These are phyloP conservation scores for Pantelozetes paolii DNA, from an alignment of 2,888 invertebrate genomes.

Conservation along the genomic window DNA sequence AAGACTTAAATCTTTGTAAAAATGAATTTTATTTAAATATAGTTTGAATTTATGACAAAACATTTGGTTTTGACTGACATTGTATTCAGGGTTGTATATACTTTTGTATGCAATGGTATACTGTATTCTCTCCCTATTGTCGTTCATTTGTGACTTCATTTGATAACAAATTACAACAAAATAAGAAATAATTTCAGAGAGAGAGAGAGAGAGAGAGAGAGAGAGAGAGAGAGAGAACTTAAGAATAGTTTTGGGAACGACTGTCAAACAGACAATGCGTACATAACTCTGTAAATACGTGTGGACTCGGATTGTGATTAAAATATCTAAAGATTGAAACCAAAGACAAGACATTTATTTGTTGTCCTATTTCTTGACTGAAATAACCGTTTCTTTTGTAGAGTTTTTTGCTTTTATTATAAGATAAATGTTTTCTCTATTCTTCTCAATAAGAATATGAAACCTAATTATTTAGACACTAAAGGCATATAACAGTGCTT, in stretches of 20 bases:
- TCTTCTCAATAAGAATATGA: background rate
- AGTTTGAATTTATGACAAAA: too few relatives aligned
- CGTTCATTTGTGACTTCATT: background rate
- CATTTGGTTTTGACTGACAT: too few relatives aligned
- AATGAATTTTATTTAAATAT: too few relatives aligned
- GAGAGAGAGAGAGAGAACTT: background rate
- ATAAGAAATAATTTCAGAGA: background rate
- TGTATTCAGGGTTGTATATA: too few relatives aligned
- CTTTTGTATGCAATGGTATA: too few relatives aligned
- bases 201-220: background rate
- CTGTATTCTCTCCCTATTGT: background rate
- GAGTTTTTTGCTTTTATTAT: background rate
- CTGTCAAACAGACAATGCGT: background rate
- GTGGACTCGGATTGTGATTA: slow-evolving; percentile 1
- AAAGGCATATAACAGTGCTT: background rate
- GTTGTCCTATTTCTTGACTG: background rate
- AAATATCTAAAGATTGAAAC: slow-evolving; percentile 20
- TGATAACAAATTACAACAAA: background rate
- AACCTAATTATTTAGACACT: background rate
- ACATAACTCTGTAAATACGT: background rate
- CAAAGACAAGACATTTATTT: slow-evolving; percentile 13
- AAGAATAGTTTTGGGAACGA: background rate
- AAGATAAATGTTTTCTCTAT: background rate
- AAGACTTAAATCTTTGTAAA: too few relatives aligned
- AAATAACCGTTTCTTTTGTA: background rate